Evolutionary conservation across 2,797 vertebrate species (phyloP).

Genomic region (Anolis apletophallus): DNA sequence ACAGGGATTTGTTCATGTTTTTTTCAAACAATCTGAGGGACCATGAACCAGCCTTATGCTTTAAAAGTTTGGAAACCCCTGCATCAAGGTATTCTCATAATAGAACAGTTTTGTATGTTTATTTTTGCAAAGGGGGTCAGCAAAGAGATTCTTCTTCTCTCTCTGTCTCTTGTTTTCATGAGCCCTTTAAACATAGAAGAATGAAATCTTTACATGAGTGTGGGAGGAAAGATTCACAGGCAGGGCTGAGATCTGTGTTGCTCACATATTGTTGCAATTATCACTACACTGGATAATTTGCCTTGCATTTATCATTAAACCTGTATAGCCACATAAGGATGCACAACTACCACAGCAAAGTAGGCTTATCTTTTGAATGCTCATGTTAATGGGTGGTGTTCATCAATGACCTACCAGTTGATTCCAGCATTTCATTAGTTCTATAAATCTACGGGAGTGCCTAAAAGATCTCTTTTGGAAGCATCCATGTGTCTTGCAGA

Average conservation of each 20-base stretch:
- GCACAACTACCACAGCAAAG: not conserved
- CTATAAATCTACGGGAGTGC: not conserved
- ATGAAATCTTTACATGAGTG: not conserved
- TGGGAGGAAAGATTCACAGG: not conserved
- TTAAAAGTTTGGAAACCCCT: too few relatives aligned
- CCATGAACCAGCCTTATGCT: too few relatives aligned
- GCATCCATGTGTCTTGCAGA: not conserved
- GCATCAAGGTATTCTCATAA: too few relatives aligned
- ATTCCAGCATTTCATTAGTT: not conserved
- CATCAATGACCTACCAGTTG: not conserved
- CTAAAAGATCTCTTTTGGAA: not conserved
- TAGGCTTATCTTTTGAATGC: not conserved
- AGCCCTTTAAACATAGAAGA: not conserved
- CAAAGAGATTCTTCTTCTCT: not conserved
- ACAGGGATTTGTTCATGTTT: too few relatives aligned
- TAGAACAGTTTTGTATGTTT: too few relatives aligned
- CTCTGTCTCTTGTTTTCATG: not conserved
- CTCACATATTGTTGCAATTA: not conserved
- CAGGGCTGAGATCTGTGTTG: not conserved
- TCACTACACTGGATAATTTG: not conserved
- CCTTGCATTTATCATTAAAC: not conserved
- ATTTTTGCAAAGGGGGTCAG: too few relatives aligned
- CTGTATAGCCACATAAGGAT: not conserved
- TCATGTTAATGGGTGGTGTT: not conserved
- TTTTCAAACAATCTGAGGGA: too few relatives aligned